A percentile compares a stretch with the other conserved stretches of the same genome.
These are phyloP conservation scores for Rhabdomys dilectus DNA, from an alignment of 2,113 vertebrate genomes.

Conservation along the genomic window DNA sequence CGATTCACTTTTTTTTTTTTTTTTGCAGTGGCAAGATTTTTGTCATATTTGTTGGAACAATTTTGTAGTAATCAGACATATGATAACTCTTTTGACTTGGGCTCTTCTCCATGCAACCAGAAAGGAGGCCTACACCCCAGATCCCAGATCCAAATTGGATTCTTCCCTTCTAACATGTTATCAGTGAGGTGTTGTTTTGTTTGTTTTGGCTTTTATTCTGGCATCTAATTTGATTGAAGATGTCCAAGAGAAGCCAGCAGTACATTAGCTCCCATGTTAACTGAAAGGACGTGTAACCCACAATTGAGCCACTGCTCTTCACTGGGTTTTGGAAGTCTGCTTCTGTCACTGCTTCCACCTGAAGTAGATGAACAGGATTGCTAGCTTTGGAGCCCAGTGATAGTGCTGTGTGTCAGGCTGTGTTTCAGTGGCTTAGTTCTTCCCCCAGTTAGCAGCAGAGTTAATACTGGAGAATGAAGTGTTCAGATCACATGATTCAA, in stretches of 20 bases:
- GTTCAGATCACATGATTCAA: conserved; percentile 31
- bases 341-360: not conserved
- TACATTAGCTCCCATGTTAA: not conserved
- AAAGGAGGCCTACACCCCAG: not conserved
- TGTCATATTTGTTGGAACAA: not conserved
- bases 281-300: conserved; percentile 32
- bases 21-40: not conserved
- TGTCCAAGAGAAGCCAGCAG: conserved; percentile 27
- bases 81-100: not conserved
- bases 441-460: conserved; percentile 52
- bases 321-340: conserved; percentile 27
- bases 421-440: conserved; percentile 45
- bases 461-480: conserved; percentile 44
- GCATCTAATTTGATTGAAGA: not conserved
- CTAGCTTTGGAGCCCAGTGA: conserved; percentile 22
- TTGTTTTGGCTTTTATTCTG: not conserved
- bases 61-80: not conserved
- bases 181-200: not conserved
- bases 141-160: not conserved
- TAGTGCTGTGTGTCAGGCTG: conserved; percentile 27
- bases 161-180: not conserved
- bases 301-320: conserved; percentile 56
- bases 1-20: not conserved
- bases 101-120: not conserved
- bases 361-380: conserved; percentile 6